Base-by-base conservation (phyloP, 1,140 invertebrate genomes). In the Drosophila punjabiensis region DNA sequence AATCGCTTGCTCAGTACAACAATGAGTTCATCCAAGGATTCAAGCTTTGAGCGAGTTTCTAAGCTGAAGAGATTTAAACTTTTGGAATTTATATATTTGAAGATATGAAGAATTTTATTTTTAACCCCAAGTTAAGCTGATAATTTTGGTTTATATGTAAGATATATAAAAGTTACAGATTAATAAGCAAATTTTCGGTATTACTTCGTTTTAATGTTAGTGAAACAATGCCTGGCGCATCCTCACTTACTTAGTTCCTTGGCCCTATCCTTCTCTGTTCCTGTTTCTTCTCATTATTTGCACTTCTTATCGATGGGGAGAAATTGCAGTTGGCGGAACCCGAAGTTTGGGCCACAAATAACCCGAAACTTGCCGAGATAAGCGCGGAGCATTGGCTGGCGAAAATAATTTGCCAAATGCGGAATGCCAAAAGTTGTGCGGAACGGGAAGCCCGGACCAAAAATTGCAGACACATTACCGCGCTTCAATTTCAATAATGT, bases 401-500 rank as follows among this genome's bases (percentile, higher is more conserved):
- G 64, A 61, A 81, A 89, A 89, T 89, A 84, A 85, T 88, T 89
- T 89, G 81, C 62, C 66, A 76, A 84, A 50, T 77, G 50, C 50
- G 71, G 81, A 67, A 84, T 89, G 81, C 68, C 59, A 68, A 81
- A 88, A 85, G 64, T 81, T 68, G 45, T 59, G 28, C 67, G 61
- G 45, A 53, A 73, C 41, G 60, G 33, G 52, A 59, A 71, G 59
- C 28, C 65, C 24, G 70, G 41, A 66, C 68, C 79, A 79, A 65
- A 79, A 75, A 73, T 80, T 62, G 62, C 69, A 63, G 61, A 73
- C 69, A 80, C 56, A 66, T 74, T 66, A 55, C 47, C 67, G 55
- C 48, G 61, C 76, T 58, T 66, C 82, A 78, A 87, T 88, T 88
- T 89, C 85, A 86, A 90, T 89, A 90, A 85, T 82, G 86, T 85